Evolutionary conservation across 2,797 vertebrate species (phyloP).

Genomic region (Dryobates pubescens): DNA sequence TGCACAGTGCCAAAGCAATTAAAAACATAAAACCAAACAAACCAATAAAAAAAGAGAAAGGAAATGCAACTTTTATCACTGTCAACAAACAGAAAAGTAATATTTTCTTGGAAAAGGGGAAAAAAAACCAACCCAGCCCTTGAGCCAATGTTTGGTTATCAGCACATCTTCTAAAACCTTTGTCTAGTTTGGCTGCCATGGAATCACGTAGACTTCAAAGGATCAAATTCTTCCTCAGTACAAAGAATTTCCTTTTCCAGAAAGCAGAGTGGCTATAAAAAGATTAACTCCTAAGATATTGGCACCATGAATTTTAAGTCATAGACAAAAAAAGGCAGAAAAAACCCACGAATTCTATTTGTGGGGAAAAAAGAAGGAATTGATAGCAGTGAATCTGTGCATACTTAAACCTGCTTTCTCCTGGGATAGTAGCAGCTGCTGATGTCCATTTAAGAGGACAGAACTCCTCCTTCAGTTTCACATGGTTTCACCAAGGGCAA

Average conservation of each 20-base stretch:
- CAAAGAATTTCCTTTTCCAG: constrained; percentile 4
- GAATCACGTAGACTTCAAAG: constrained; percentile 3
- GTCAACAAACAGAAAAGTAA: neutral
- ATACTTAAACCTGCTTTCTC: neutral
- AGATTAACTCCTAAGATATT: neutral
- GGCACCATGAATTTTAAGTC: neutral
- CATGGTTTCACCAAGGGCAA: too few relatives aligned
- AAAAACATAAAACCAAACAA: neutral
- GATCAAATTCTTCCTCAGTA: constrained; percentile 9
- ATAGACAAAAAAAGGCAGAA: neutral
- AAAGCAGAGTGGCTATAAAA: neutral
- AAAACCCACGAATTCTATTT: neutral
- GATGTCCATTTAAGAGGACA: neutral
- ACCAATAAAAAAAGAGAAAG: neutral
- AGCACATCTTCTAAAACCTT: neutral
- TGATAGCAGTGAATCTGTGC: neutral
- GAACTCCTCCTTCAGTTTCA: neutral
- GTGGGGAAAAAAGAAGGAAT: neutral
- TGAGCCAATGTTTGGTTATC: neutral
- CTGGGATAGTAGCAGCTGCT: neutral
- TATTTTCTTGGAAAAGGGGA: neutral
- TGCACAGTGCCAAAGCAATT: neutral
- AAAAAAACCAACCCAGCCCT: neutral
- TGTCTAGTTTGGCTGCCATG: neutral
- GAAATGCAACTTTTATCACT: neutral